Evolutionary conservation across 2,797 vertebrate genomes (phyloP), one percentile per base, ranked within the genome.

Genomic region (Helicolenus hilgendorfi): DNA sequence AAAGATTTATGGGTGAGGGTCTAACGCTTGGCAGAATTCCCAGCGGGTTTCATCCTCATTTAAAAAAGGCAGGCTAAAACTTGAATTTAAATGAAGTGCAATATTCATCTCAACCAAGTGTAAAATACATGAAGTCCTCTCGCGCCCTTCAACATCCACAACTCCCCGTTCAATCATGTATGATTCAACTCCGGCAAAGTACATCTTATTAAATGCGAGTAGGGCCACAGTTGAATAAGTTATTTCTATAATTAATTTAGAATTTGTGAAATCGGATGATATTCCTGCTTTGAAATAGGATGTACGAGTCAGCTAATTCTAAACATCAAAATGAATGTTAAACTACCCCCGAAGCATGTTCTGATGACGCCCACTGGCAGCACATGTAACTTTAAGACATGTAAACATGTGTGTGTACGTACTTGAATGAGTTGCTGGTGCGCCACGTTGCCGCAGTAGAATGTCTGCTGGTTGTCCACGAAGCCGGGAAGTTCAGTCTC

Each of bases 381-480:
- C 4, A 45, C 26, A 36, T 18, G 22, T 4, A 53, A 22, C 58
- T 58, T 36, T n/a, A n/a, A 71, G 5, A 26, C 22, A 35, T 35
- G 41, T 2, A 55, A 5, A 53, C 31, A 69, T 68, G 41, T 83
- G 55, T 78, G 29, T 14, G 7, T 60, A 84, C 84, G 1, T 91
- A 99, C 99, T 97, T 99, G 99, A 92, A 99, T 98, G 74, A 99
- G 97, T 11, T 99, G 99, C 62, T 99, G 98, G 84, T 99, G 99
- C 0, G 98, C 98, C 86, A 99, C 99, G 0, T 99, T 99, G 83
- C 99, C 99, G 4, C 99, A 99, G 95, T 99, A 99, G 96, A 99
- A 99, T 0, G 99, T 99, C 96, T 99, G 99, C 93, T 99, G 99
- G 87, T 99, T 99, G 56, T 99, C 99, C 84, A 99, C 98, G 45